phyloP scores from a whole-genome alignment of 2,797 vertebrate species.

The Etheostoma nigrum region DNA sequence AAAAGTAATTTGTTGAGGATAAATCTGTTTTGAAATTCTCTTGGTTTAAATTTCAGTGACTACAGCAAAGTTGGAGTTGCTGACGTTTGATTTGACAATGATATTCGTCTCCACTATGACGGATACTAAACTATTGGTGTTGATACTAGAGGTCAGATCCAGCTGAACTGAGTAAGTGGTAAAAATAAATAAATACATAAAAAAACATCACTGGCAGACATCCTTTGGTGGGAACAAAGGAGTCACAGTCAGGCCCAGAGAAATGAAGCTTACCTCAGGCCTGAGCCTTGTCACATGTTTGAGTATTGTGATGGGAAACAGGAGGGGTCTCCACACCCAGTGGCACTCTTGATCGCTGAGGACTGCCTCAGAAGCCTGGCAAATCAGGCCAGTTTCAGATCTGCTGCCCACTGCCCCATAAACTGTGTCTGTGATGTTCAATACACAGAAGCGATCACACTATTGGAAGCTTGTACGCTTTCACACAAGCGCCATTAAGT shows the following conservation, averaged over 20 bases:
- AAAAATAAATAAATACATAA: neutral
- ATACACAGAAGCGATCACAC: constrained; percentile 15
- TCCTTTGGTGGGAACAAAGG: constrained; percentile 31
- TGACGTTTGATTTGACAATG: neutral
- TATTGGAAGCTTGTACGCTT: constrained; percentile 15
- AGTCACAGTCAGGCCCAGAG: constrained; percentile 32
- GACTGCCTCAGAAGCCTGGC: constrained; percentile 18
- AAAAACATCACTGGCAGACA: constrained; percentile 14
- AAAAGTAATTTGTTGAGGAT: neutral
- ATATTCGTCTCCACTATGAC: neutral
- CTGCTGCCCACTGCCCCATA: constrained; percentile 38
- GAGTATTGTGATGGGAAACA: constrained; percentile 55
- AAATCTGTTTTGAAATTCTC: neutral
- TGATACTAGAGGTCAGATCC: constrained; percentile 32
- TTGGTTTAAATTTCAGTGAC: neutral
- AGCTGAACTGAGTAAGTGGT: constrained; percentile 15
- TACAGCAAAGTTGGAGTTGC: neutral
- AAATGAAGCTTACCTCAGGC: constrained; percentile 55
- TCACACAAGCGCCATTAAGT: constrained; percentile 30
- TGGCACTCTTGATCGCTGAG: constrained; percentile 37
- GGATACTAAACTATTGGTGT: neutral
- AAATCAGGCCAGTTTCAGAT: constrained; percentile 25
- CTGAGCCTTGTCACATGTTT: constrained; percentile 45
- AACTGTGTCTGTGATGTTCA: constrained; percentile 37
- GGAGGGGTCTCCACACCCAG: constrained; percentile 51